phyloP scores from a whole-genome alignment of 2,888 invertebrate species.

The Ditula angustiorana region DNA sequence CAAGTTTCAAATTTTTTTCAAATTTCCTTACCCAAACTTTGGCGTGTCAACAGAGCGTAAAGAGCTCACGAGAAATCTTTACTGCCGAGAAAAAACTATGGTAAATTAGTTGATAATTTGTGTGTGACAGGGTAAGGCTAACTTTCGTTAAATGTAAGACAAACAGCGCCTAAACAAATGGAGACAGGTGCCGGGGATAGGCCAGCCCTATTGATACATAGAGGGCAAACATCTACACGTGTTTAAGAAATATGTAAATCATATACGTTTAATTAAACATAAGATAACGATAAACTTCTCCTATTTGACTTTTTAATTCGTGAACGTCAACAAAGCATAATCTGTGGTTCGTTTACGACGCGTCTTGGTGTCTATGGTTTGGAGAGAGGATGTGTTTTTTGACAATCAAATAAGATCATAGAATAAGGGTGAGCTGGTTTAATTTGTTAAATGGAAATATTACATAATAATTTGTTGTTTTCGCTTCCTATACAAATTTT shows the following conservation, averaged over 20 bases:
- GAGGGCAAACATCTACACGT: slow-evolving; percentile 60
- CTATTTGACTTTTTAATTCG: slow-evolving; percentile 76
- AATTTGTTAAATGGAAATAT: too few relatives aligned
- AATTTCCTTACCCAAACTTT: slow-evolving; percentile 46
- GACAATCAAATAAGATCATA: slow-evolving; percentile 9
- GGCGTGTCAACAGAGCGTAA: slow-evolving; percentile 63
- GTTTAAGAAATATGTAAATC: slow-evolving; percentile 77
- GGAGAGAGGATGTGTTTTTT: slow-evolving; percentile 14
- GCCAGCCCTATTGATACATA: slow-evolving; percentile 75
- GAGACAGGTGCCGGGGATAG: slow-evolving; percentile 80
- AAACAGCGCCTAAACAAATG: slow-evolving; percentile 83
- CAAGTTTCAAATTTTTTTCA: slow-evolving; percentile 50
- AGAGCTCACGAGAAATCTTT: slow-evolving; percentile 69
- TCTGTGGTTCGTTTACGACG: slow-evolving; percentile 29
- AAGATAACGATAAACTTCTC: slow-evolving; percentile 72
- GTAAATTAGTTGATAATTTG: slow-evolving; percentile 84
- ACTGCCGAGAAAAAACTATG: slow-evolving; percentile 70
- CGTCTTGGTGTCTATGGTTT: slow-evolving; percentile 17
- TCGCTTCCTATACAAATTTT: too few relatives aligned
- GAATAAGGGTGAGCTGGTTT: neutral
- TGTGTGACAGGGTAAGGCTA: slow-evolving; percentile 75
- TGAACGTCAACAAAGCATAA: slow-evolving; percentile 57
- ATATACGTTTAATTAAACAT: slow-evolving; percentile 78
- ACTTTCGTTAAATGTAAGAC: slow-evolving; percentile 80
- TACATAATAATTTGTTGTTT: too few relatives aligned